These are phyloP conservation scores for Deroplatys truncata DNA, from an alignment of 2,888 invertebrate genomes.

Conservation along the genomic window DNA sequence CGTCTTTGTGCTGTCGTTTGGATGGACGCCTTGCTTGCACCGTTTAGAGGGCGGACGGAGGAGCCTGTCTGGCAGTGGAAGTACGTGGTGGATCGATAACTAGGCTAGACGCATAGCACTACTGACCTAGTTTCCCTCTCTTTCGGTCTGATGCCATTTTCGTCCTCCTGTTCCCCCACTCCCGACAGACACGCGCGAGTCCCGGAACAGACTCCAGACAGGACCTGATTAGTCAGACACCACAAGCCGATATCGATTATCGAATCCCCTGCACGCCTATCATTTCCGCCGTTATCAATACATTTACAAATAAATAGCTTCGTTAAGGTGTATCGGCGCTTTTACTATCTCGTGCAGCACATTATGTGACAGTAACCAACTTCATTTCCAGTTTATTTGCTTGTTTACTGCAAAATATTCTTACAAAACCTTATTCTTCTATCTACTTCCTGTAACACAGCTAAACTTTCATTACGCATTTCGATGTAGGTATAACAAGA, in stretches of 20 bases:
- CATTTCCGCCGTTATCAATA: neutral
- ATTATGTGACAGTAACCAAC: no score
- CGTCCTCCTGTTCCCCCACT: constrained; percentile 47
- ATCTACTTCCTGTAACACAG: no score
- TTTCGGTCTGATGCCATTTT: neutral
- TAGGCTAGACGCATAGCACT: constrained; percentile 27
- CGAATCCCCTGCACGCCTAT: neutral
- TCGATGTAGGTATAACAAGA: no score
- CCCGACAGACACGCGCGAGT: constrained; percentile 38
- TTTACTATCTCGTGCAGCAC: no score
- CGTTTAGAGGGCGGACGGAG: neutral
- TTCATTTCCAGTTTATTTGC: no score
- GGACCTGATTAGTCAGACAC: neutral
- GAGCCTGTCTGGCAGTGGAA: neutral
- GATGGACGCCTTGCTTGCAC: neutral
- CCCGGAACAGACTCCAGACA: constrained; percentile 36
- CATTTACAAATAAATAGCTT: neutral
- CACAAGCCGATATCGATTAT: constrained; percentile 1
- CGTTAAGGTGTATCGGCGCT: no score
- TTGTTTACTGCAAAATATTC: no score
- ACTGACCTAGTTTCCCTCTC: constrained; percentile 29
- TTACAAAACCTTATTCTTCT: no score
- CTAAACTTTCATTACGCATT: no score
- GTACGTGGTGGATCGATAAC: constrained; percentile 24
- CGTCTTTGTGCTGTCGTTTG: neutral